Conservation (phyloP, 2,113 vertebrate genomes). For the Struthio camelus region DNA sequence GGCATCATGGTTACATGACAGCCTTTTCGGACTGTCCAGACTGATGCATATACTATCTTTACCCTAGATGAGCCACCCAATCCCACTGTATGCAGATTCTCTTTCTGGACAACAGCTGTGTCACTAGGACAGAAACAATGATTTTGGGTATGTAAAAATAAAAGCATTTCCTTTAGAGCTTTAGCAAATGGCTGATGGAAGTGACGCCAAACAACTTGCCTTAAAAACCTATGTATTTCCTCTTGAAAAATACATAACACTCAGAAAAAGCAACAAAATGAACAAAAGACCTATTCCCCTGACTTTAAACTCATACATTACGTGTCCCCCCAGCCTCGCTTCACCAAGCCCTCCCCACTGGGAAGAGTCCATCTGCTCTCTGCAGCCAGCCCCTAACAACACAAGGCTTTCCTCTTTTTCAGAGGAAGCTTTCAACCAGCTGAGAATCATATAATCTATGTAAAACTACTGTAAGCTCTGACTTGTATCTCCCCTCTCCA, state of each 20-base stretch:
- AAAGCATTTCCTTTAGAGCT: neutral
- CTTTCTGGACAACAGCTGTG: neutral
- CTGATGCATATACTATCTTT: neutral
- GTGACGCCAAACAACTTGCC: neutral
- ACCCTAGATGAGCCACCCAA: neutral
- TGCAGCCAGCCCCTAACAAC: neutral
- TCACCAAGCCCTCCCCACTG: neutral
- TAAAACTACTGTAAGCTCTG: neutral
- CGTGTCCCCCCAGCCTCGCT: too few relatives aligned
- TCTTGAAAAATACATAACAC: neutral
- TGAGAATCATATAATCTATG: neutral
- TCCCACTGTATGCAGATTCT: neutral
- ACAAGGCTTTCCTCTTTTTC: neutral
- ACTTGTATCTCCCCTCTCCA: neutral
- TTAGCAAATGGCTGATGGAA: neutral
- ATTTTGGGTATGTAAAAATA: neutral
- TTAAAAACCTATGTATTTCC: neutral
- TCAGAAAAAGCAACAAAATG: neutral
- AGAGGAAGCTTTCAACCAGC: neutral
- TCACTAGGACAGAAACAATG: neutral
- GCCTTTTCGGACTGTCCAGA: neutral
- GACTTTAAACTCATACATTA: neutral
- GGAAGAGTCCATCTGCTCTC: neutral
- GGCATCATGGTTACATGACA: neutral
- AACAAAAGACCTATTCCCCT: neutral